Percentiles rank a stretch among this genome's conserved stretches.
Conservation (phyloP, 1,140 invertebrate species). For the Drosophila auraria region DNA sequence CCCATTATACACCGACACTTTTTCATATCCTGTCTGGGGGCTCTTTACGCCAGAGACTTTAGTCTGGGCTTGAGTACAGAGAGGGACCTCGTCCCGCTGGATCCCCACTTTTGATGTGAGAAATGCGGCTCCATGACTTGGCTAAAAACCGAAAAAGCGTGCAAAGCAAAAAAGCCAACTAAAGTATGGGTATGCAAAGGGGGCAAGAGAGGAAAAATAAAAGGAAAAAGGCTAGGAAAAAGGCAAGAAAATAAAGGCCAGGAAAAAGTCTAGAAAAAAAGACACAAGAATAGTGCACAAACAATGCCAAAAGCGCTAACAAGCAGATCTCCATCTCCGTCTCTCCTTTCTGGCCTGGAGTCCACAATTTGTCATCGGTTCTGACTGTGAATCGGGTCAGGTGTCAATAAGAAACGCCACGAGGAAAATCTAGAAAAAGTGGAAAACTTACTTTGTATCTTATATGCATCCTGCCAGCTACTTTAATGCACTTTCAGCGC, state of each 20-base stretch:
- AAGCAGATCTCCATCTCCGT: conserved; percentile 40
- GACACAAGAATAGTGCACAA: conserved; percentile 50
- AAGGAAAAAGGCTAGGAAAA: background rate
- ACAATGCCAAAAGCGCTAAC: conserved; percentile 64
- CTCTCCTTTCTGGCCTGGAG: conserved; percentile 15
- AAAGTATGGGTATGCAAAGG: conserved; percentile 58
- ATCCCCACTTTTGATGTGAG: conserved; percentile 49
- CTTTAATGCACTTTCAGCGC: conserved; percentile 81
- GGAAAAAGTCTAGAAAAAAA: background rate
- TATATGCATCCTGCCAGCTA: conserved; percentile 63
- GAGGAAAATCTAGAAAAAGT: conserved; percentile 13
- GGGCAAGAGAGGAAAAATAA: background rate
- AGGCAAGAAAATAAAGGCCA: background rate
- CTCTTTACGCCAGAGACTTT: conserved; percentile 30
- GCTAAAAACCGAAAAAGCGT: conserved; percentile 79
- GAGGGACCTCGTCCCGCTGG: conserved; percentile 17
- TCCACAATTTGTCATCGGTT: conserved; percentile 64
- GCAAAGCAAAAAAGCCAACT: conserved; percentile 68
- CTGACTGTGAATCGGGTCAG: conserved; percentile 77
- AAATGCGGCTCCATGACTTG: conserved; percentile 75
- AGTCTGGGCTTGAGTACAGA: conserved; percentile 54
- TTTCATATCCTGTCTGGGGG: conserved; percentile 79
- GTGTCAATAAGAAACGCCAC: conserved; percentile 56
- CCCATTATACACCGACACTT: conserved; percentile 80
- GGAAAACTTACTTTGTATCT: conserved; percentile 48